Base-by-base conservation (phyloP, 2,113 vertebrate species). In the Gasterosteus aculeatus region DNA sequence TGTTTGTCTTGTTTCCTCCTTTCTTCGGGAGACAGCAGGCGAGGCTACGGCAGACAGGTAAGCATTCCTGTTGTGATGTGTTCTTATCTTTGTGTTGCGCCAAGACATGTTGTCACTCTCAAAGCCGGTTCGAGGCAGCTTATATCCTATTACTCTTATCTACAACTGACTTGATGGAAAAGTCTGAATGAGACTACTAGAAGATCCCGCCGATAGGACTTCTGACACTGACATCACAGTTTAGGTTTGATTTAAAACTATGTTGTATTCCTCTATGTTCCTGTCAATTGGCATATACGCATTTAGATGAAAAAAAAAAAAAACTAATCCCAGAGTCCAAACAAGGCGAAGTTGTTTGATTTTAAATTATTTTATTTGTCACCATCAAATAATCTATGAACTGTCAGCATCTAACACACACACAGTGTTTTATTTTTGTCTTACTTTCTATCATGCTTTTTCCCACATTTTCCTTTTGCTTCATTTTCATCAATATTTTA, bases 31-130 rank as follows among this genome's bases (percentile, higher is more conserved):
- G 42, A 49, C 88, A 93, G 92, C 35, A 86, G 87, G 58, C 82
- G 86, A 81, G 92, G 90, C 60, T 79, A 80, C 8, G 87, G 90
- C 68, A 88, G 90, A 76, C 90, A 86, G 92, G 92, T 93, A 88
- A 87, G 92, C 80, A 49, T 42, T 83, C 38, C 70, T 53, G 69
- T 62, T 74, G 68, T 83, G 44, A 80, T 73, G 29, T 71, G 26
- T 78, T 68, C 82, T 72, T 76, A 72, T 83, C 33, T 78, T 35
- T 42, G 57, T 87, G 79, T 83, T 84, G 76, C 78, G 62, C 80
- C 18, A 0, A 33, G 72, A 79, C 67, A 61, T 87, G 82, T 83
- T 86, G 79, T 83, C 80, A 42, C 77, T 65, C 22, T 73, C 38
- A 65, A 64, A 69, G 65, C 61, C 73, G 59, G 69, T 81, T 60